phyloP scores from a whole-genome alignment of 1,140 invertebrate genomes.

The Geopemphigus sp. region DNA sequence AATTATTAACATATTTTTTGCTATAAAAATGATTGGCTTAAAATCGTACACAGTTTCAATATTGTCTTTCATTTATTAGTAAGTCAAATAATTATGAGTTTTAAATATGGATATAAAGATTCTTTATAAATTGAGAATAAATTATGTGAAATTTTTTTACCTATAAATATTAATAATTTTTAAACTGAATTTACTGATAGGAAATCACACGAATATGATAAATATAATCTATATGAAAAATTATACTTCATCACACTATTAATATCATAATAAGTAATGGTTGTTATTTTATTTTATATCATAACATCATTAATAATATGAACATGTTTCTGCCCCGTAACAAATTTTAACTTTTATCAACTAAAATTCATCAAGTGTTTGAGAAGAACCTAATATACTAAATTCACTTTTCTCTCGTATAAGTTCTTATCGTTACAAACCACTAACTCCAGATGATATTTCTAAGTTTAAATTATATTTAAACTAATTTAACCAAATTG shows the following conservation, averaged over 20 bases:
- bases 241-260: not conserved
- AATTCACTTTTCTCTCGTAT: not conserved
- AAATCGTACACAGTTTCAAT: no score
- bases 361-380: not conserved
- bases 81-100: no score
- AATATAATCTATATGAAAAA: not conserved
- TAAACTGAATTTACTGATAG: not conserved
- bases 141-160: not conserved
- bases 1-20: no score
- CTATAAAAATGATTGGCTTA: no score
- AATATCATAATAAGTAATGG: not conserved
- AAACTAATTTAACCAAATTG: no score
- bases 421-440: not conserved
- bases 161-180: not conserved
- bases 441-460: not conserved
- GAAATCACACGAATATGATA: not conserved
- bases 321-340: not conserved
- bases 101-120: no score
- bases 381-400: not conserved
- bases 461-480: conserved; percentile 1
- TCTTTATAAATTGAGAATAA: not conserved
- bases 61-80: no score
- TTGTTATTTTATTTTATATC: not conserved
- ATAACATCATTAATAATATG: not conserved
- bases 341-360: conserved; percentile 24